Conservation (phyloP, 2,113 vertebrate genomes). For the Phocoena phocoena region DNA sequence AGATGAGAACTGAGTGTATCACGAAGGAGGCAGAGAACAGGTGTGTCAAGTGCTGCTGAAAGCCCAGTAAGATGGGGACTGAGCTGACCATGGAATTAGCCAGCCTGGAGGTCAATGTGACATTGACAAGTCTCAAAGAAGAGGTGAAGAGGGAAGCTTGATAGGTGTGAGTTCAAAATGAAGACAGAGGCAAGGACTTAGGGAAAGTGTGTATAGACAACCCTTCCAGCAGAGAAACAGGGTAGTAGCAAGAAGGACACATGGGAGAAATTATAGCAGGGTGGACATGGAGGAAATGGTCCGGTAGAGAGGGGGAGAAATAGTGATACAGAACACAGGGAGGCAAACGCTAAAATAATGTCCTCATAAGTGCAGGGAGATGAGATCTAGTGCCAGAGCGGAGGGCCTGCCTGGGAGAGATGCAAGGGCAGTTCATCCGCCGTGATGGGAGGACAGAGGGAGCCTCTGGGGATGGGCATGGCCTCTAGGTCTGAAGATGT, state of each 20-base stretch:
- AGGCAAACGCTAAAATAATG: background rate
- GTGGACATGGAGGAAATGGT: background rate
- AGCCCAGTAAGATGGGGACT: background rate
- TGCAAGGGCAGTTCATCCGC: background rate
- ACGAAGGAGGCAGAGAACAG: background rate
- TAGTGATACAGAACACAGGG: background rate
- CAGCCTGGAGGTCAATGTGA: background rate
- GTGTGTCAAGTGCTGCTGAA: background rate
- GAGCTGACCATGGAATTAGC: background rate
- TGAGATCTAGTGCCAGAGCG: background rate
- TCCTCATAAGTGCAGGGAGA: background rate
- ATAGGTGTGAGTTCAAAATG: background rate
- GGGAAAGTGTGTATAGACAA: background rate
- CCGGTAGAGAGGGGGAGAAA: accelerated
- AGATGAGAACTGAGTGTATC: background rate
- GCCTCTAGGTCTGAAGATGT: background rate
- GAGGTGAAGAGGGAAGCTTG: background rate
- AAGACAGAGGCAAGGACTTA: background rate
- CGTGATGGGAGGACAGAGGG: background rate
- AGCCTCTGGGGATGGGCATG: background rate
- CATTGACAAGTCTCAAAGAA: background rate
- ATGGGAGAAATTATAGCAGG: background rate
- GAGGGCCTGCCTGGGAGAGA: background rate
- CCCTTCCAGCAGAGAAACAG: background rate
- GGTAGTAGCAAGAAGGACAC: background rate